Conservation (phyloP, 1,140 invertebrate genomes). For the Macrotrachela quadricornifera region DNA sequence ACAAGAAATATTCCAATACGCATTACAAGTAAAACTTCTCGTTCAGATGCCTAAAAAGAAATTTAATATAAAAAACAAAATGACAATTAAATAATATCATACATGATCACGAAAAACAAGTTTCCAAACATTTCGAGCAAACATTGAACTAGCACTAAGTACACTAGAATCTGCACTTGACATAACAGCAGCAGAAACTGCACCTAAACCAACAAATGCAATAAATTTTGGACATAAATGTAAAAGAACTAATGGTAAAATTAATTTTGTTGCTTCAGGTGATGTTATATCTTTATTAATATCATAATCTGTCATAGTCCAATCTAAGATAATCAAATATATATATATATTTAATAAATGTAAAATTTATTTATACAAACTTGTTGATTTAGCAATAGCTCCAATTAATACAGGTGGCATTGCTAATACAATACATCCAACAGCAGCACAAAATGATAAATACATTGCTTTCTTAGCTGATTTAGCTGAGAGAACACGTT, state of each 20-base stretch:
- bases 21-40: slow-evolving; percentile 97
- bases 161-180: slow-evolving; percentile 92
- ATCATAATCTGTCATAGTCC: slow-evolving; percentile 65
- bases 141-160: slow-evolving; percentile 87
- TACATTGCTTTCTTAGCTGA: slow-evolving; percentile 71
- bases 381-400: slow-evolving; percentile 74
- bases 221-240: slow-evolving; percentile 73
- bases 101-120: slow-evolving; percentile 75
- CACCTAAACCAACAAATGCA: slow-evolving; percentile 83
- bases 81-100: slow-evolving; percentile 15
- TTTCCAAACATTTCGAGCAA: slow-evolving; percentile 89
- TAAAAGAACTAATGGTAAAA: slow-evolving; percentile 83
- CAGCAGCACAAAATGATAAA: slow-evolving; percentile 80
- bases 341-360: background rate
- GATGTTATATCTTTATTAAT: slow-evolving; percentile 42
- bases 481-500: slow-evolving; percentile 81
- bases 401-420: slow-evolving; percentile 86
- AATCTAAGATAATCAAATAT: slow-evolving; percentile 39
- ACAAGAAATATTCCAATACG: slow-evolving; percentile 71
- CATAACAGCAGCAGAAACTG: slow-evolving; percentile 94
- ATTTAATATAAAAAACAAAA: background rate
- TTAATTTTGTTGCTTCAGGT: slow-evolving; percentile 58
- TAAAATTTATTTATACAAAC: slow-evolving; percentile 41
- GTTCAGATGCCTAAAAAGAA: slow-evolving; percentile 52
- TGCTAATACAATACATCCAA: slow-evolving; percentile 83